These are phyloP conservation scores for Aelia acuminata DNA, from an alignment of 2,888 invertebrate genomes.

Conservation along the genomic window DNA sequence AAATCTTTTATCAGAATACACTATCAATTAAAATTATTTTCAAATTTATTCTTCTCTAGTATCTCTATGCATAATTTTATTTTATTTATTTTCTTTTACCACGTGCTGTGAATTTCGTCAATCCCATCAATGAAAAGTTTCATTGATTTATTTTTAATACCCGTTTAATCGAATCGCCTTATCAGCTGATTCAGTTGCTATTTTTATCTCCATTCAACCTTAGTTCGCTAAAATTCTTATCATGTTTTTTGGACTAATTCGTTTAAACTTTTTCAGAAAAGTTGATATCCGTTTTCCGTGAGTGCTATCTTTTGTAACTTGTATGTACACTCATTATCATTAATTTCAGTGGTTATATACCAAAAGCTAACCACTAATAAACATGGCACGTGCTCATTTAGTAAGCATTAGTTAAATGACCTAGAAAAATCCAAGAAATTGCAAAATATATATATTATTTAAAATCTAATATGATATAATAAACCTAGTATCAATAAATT, in stretches of 20 bases:
- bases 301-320: no score
- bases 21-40: no score
- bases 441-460: no score
- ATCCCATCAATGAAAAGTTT: neutral
- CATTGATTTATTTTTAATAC: neutral
- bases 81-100: neutral
- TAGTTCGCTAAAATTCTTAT: neutral
- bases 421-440: no score
- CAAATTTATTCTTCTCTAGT: neutral
- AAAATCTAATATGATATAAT: no score
- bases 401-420: no score
- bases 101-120: neutral
- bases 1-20: no score
- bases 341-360: no score
- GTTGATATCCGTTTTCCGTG: neutral
- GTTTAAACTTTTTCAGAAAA: neutral
- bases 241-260: neutral
- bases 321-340: no score
- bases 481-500: no score
- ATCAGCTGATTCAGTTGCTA: neutral
- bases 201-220: neutral
- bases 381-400: no score
- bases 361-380: no score
- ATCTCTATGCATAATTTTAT: neutral
- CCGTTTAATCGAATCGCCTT: neutral